Evolutionary conservation across 92 coral and sea anemone species (phyloP), one percentile per base, ranked within the genome.

Genomic region (Paramuricea clavata): DNA sequence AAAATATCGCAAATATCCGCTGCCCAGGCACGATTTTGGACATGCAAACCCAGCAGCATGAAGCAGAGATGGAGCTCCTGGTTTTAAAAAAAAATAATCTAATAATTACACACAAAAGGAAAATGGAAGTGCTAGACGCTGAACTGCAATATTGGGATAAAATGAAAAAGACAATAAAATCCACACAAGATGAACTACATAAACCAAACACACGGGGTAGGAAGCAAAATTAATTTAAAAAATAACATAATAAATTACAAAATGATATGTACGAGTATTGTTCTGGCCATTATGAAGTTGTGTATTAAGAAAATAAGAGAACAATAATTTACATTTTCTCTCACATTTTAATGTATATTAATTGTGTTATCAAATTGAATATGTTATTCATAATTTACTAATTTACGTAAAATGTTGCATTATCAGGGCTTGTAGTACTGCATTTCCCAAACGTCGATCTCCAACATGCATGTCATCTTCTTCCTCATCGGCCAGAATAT

Each of bases 81-180:
- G 33, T 65, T 26, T 65, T 65, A 65, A 65, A 26, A 65, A 65
- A 27, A 26, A 11, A 65, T 13, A 65, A n/a, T 16, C 22, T 57
- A 57, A 57, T 19, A 21, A 65, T 26, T 65, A 26, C 17, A 65
- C 34, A n/a, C 73, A 65, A 26, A 65, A 65, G 31, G 0, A 65
- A 65, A 27, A 65, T 27, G 73, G 73, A 65, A 27, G 9, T n/a
- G 34, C 73, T 65, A 65, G 73, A 27, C 34, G 73, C 73, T 65
- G 73, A 27, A 27, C 73, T 65, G 28, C 73, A 65, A 65, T 27
- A 65, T 65, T 32, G 73, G 73, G 34, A 32, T 26, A 32, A 11
- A 16, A 32, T 65, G 41, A 65, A 26, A 27, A 26, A 65, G n/a
- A n/a, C 73, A 65, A 65, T 65, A 26, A 65, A 65, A n/a, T 65